Base-by-base conservation (phyloP, 2,113 vertebrate genomes). In the Thalassarche chlororhynchos region DNA sequence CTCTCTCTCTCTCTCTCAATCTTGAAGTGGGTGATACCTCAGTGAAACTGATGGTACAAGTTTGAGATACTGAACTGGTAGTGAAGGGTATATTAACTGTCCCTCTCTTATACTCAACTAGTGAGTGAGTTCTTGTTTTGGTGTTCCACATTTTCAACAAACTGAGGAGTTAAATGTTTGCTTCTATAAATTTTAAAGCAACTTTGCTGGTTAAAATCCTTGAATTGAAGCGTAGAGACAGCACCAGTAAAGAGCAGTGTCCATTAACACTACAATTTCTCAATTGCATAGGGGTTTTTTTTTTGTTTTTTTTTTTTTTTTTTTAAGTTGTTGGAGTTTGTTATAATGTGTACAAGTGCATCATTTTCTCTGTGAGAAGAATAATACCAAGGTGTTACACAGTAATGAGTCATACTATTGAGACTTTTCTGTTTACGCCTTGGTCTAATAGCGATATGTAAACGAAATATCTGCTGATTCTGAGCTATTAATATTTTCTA, bases 271-370 rank as follows among this genome's bases (percentile, higher is more conserved):
- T 60, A 8, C 3, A 10, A 2, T 69, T 95, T 54, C 46, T 79
- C 23, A 57, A 7, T 34, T 84, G 28, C 4, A 0, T 68, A 10
- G 0, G 8, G 0, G 1, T 7, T 20, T 47, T 17, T 25, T 1
- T n/a, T 13, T 11, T 18, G n/a, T n/a, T n/a, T 2, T 7, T 20
- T 47, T 17, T 25, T 1, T n/a, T 13, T 11, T 18, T 44, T 49
- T 36, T 38, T 40, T 57, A 36, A 64, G 17, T 57, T 68, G 5
- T 38, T 78, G 21, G 34, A 40, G 29, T 85, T 75, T 4, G 3
- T 36, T 71, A 16, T 16, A 28, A 24, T 40, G 31, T 65, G 14
- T 81, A 31, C 17, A 71, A 69, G 14, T 46, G 13, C 54, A 14
- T 62, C 2, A 17, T 84, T 77, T 60, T 87, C 8, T 84, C 34